Percentiles rank a stretch among this genome's conserved stretches.
phyloP scores from a whole-genome alignment of 2,797 vertebrate species.

The Carduelis carduelis region DNA sequence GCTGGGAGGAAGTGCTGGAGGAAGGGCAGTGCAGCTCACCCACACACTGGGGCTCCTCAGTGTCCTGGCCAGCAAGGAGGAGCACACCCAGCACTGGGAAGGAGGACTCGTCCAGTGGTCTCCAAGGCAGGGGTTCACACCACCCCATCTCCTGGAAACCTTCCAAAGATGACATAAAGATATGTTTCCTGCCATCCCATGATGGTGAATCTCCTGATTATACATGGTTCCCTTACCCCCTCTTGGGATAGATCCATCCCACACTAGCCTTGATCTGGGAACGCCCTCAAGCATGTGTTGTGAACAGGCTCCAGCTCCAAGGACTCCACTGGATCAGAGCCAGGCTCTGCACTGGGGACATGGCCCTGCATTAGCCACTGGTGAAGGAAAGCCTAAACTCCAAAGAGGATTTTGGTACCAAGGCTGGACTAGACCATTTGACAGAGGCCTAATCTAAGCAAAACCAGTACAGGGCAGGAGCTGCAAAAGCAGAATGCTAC shows the following conservation, averaged over 20 bases:
- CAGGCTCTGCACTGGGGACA: fast-evolving
- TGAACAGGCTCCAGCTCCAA: neutral
- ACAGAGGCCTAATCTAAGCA: neutral
- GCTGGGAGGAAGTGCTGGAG: neutral
- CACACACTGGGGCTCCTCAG: fast-evolving
- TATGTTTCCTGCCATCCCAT: neutral
- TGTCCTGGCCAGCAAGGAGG: fast-evolving
- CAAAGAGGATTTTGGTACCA: neutral
- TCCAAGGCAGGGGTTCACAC: neutral
- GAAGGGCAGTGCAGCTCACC: neutral
- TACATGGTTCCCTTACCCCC: neutral
- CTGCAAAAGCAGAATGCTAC: neutral
- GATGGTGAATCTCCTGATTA: neutral
- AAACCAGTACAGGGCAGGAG: neutral
- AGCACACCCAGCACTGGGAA: neutral
- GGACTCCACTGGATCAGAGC: neutral
- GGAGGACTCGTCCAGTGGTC: neutral
- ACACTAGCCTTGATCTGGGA: neutral
- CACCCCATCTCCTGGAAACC: neutral
- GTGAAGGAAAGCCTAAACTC: neutral
- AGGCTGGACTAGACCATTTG: neutral
- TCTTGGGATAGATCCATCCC: neutral
- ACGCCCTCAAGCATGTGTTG: fast-evolving
- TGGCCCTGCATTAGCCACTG: neutral
- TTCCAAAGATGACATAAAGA: neutral